Evolutionary conservation across 2,113 vertebrate genomes (phyloP).

Genomic region (Cynoglossus semilaevis): DNA sequence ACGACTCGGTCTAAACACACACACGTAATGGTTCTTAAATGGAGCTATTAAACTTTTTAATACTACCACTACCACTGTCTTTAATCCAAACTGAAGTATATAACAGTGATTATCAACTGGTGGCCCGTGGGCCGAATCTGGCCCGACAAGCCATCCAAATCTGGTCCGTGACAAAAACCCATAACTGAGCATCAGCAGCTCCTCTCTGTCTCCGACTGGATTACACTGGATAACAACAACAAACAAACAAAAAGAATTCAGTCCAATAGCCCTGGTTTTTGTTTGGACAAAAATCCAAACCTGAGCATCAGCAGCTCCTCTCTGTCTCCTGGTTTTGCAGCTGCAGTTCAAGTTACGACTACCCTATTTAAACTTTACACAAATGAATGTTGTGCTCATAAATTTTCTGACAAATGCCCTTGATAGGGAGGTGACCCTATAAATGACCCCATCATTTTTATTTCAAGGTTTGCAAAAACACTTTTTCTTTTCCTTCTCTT

Average conservation of each 20-base stretch:
- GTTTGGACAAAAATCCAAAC: constrained; percentile 12
- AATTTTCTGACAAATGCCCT: constrained; percentile 39
- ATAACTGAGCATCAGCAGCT: too few species aligned
- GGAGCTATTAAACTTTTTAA: too few species aligned
- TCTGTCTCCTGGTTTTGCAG: constrained; percentile 44
- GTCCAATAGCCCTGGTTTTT: neutral
- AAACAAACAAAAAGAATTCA: too few species aligned
- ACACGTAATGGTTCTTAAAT: neutral
- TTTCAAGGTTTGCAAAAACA: constrained; percentile 47
- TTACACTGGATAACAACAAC: too few species aligned
- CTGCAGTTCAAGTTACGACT: constrained; percentile 47
- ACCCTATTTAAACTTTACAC: constrained; percentile 45
- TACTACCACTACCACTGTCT: too few species aligned
- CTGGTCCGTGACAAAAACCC: too few species aligned
- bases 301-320: constrained; percentile 60
- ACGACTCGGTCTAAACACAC: constrained; percentile 25
- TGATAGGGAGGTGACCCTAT: constrained; percentile 31
- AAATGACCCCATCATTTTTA: constrained; percentile 48
- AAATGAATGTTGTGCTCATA: constrained; percentile 45
- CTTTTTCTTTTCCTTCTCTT: constrained; percentile 20
- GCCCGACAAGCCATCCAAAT: too few species aligned
- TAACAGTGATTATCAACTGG: too few species aligned
- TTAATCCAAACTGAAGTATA: too few species aligned
- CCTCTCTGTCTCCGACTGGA: too few species aligned
- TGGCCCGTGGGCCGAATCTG: too few species aligned